phyloP scores from a whole-genome alignment of 2,797 vertebrate genomes.

The Anomalospiza imberbis region DNA sequence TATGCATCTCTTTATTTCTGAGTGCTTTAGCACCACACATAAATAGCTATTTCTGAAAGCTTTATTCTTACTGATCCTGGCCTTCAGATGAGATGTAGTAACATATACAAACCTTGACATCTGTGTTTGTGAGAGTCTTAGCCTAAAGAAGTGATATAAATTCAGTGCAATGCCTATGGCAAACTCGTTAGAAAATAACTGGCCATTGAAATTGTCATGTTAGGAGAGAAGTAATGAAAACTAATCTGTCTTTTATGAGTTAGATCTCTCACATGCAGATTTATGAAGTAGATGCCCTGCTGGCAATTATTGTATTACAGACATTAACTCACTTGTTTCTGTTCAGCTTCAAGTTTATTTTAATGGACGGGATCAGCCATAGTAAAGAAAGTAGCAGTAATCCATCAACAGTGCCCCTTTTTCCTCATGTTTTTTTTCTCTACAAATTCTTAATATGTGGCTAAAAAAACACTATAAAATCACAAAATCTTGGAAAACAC shows the following conservation, averaged over 20 bases:
- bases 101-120: not conserved
- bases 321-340: not conserved
- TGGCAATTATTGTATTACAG: not conserved
- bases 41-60: not conserved
- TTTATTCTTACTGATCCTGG: not conserved
- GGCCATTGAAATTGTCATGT: not conserved
- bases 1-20: not conserved
- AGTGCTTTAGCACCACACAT: not conserved
- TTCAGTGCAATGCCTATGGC: not conserved
- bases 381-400: not conserved
- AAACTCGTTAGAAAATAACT: not conserved
- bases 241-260: not conserved
- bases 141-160: not conserved
- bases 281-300: not conserved
- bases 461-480: not conserved
- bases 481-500: not conserved
- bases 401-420: not conserved
- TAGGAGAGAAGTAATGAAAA: not conserved
- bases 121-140: not conserved
- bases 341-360: not conserved
- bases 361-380: not conserved
- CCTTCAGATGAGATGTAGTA: not conserved
- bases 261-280: not conserved
- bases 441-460: not conserved
- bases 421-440: not conserved